Percentiles rank a stretch among this genome's conserved stretches.
These are phyloP conservation scores for Diplolepis rosae DNA, from an alignment of 2,888 invertebrate species.

Conservation along the genomic window DNA sequence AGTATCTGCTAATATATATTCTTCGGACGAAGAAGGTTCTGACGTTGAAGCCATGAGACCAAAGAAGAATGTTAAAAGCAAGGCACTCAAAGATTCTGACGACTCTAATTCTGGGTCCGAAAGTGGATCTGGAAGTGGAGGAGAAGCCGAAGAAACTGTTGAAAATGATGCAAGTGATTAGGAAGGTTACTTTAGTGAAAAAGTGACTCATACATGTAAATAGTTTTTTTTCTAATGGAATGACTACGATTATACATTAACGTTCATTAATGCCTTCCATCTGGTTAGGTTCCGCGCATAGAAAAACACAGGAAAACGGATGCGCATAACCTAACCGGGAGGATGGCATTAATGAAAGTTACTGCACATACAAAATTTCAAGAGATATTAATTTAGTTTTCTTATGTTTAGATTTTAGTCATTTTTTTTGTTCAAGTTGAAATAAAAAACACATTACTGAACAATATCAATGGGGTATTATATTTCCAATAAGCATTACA, in stretches of 20 bases:
- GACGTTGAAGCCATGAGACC: conserved; percentile 86
- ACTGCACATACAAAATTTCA: too few relatives aligned
- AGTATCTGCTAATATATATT: conserved; percentile 82
- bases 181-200: neutral
- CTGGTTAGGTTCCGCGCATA: too few relatives aligned
- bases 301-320: too few relatives aligned
- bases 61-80: conserved; percentile 83
- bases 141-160: conserved; percentile 68
- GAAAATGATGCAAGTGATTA: conserved; percentile 63
- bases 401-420: neutral
- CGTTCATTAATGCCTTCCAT: too few relatives aligned
- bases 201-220: neutral
- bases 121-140: conserved; percentile 71
- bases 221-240: too few relatives aligned
- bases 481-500: conserved; percentile 53
- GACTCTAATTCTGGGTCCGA: conserved; percentile 72
- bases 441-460: conserved; percentile 24
- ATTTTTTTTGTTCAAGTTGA: conserved; percentile 18
- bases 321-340: too few relatives aligned
- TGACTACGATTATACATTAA: too few relatives aligned
- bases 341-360: too few relatives aligned
- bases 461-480: conserved; percentile 41
- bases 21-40: conserved; percentile 90
- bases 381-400: too few relatives aligned
- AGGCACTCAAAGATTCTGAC: conserved; percentile 88